Conservation (phyloP, 2,113 vertebrate genomes). For the Sinocyclocheilus grahami region DNA sequence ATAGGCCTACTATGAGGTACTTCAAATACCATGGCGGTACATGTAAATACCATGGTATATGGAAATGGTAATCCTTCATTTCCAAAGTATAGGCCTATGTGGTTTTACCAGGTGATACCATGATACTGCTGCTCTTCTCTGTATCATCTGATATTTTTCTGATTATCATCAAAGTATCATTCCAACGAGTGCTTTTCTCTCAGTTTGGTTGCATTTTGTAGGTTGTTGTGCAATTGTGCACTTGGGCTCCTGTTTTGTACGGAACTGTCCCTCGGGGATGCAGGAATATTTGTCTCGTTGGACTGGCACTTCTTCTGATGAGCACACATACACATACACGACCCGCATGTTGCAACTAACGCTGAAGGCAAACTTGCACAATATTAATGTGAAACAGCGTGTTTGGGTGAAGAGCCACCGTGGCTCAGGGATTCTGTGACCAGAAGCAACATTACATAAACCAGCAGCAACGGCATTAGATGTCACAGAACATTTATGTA, state of each 20-base stretch:
- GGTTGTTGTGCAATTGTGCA: not conserved
- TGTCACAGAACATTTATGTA: slow-evolving; percentile 17
- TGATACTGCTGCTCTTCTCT: not conserved
- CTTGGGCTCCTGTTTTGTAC: not conserved
- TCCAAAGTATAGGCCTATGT: not conserved
- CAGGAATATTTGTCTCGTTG: not conserved
- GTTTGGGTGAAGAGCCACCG: not conserved
- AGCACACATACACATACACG: too few relatives aligned
- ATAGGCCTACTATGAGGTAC: not conserved
- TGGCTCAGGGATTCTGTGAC: not conserved
- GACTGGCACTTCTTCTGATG: not conserved
- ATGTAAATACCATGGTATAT: not conserved
- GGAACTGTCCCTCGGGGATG: too few relatives aligned
- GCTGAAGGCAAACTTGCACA: slow-evolving; percentile 7
- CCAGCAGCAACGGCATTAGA: not conserved
- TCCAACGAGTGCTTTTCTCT: not conserved
- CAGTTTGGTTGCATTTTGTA: not conserved
- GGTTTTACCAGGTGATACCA: not conserved
- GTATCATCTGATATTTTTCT: too few relatives aligned
- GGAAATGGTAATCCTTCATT: not conserved
- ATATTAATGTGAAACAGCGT: not conserved
- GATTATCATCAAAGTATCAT: not conserved
- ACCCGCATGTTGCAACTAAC: not conserved
- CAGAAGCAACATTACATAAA: slow-evolving; percentile 24
- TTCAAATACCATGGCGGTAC: not conserved